Base-by-base conservation (phyloP, 2,797 vertebrate species). In the Synaphobranchus kaupii region DNA sequence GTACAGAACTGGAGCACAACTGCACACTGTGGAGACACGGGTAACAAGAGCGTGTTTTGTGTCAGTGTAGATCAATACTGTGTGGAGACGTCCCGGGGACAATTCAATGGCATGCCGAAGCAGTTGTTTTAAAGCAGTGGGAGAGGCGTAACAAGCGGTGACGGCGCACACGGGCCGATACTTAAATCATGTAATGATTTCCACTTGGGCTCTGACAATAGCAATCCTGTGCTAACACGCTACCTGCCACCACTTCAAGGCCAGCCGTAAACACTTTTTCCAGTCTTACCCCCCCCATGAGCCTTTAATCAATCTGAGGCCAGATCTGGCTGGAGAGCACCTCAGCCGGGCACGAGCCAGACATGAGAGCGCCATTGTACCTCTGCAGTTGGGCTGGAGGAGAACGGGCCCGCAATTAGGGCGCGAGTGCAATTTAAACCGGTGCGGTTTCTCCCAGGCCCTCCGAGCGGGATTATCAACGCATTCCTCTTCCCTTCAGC, bases 361-460 rank as follows among this genome's bases (percentile, higher is more conserved):
- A 66, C 48, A 56, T 83, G 60, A 83, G 86, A 87, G 80, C 60
- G 44, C 86, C 31, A 66, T 68, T 87, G 81, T 82, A 39, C 31
- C 80, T 0, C 76, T 22, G 85, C 48, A 31, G 47, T 0, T 13
- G 31, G 48, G n/a, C 20, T 13, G 80, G 48, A 1, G 60, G 58
- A 60, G 66, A 66, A 76, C 25, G 50, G 28, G 71, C 87, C 44
- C 73, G 52, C 83, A 80, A 80, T 85, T 73, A 87, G 78, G 47
- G 17, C 47, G 34, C 20, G 15, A 87, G 80, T 54, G 60, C 48
- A 83, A 34, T 60, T 68, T 34, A 50, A 73, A 56, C 87, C 12
- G 17, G 39, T 66, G 83, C 22, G n/a, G 66, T 58, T 84, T 31
- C 63, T 84, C 63, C 22, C 50, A 22, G 50, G 20, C 68, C n/a